Conservation (phyloP, 2,797 vertebrate genomes). For the Sebastes taczanowskii region DNA sequence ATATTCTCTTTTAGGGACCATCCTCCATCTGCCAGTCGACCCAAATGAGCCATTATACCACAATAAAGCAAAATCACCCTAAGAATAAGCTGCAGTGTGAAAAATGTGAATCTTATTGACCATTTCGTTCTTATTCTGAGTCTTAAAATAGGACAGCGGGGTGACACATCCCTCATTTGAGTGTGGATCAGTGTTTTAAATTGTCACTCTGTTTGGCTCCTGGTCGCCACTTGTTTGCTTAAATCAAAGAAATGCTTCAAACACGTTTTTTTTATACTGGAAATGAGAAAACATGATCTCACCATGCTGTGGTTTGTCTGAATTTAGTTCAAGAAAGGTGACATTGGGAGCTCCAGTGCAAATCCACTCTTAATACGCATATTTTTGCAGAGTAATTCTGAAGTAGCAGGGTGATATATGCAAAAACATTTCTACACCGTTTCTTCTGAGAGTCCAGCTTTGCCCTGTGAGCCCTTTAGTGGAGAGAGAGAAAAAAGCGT, state of each 20-base stretch:
- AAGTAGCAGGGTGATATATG: neutral
- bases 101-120: neutral
- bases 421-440: neutral
- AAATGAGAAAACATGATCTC: neutral
- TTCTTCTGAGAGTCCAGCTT: neutral
- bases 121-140: neutral
- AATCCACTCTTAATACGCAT: neutral
- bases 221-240: neutral
- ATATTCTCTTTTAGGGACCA: neutral
- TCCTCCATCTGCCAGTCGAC: neutral
- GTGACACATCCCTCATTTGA: too few relatives aligned
- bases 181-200: neutral
- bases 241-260: neutral
- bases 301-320: neutral
- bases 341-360: neutral
- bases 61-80: neutral
- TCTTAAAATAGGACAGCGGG: neutral
- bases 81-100: neutral
- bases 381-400: neutral
- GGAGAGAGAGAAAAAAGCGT: neutral
- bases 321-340: neutral
- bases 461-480: constrained; percentile 29
- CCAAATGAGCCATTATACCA: neutral
- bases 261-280: neutral
- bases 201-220: neutral